phyloP scores from a whole-genome alignment of 2,113 vertebrate genomes.

The Oncorhynchus keta region DNA sequence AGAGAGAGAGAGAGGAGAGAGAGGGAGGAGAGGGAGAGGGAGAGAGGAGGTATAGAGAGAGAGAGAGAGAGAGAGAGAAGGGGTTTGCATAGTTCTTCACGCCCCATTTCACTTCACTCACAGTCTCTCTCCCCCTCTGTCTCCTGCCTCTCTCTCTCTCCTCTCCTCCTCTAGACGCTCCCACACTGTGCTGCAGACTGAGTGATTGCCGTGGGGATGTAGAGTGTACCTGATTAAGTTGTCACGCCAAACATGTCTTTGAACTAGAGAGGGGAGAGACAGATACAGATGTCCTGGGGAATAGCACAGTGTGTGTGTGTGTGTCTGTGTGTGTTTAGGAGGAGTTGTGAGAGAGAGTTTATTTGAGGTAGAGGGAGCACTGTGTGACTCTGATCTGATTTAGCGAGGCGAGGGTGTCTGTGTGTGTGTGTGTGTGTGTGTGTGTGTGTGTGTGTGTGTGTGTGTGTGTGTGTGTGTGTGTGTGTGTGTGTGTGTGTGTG shows the following conservation, averaged over 20 bases:
- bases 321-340: not conserved
- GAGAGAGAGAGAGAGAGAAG: too few species aligned
- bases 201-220: constrained; percentile 11
- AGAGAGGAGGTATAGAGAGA: too few species aligned
- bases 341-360: not conserved
- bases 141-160: not conserved
- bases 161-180: not conserved
- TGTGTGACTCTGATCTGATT: not conserved
- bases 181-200: not conserved
- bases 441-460: not conserved
- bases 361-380: constrained; percentile 26
- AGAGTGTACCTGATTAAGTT: constrained; percentile 55
- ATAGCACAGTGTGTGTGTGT: not conserved
- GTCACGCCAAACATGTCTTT: constrained; percentile 45
- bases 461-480: not conserved
- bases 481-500: not conserved
- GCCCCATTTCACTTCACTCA: not conserved
- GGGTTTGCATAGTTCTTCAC: not conserved
- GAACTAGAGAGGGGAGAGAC: constrained; percentile 18
- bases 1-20: too few species aligned
- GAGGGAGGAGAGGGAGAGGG: too few species aligned
- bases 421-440: not conserved
- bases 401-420: not conserved
- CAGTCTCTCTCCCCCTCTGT: not conserved
- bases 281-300: constrained; percentile 27